Evolutionary conservation across 2,113 vertebrate species (phyloP).

Genomic region (Apus apus): DNA sequence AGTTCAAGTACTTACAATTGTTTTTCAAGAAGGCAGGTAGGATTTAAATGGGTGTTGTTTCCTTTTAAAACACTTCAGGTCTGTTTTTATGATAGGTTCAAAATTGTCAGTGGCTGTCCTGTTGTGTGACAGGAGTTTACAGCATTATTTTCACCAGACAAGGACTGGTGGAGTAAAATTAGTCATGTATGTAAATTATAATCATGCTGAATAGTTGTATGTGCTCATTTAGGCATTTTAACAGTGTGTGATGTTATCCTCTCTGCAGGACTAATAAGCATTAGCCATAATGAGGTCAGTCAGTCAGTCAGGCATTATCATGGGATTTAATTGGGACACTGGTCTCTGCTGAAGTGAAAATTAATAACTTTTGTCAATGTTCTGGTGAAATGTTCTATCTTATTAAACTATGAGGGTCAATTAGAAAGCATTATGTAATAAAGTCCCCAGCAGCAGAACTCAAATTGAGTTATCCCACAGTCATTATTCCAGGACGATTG

Average conservation of each 20-base stretch:
- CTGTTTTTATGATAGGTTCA: slow-evolving; percentile 46
- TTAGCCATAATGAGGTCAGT: slow-evolving; percentile 96
- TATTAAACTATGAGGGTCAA: slow-evolving; percentile 97
- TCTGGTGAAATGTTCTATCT: slow-evolving; percentile 94
- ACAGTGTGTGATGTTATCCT: slow-evolving; percentile 83
- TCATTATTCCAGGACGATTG: slow-evolving; percentile 85
- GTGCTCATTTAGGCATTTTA: slow-evolving; percentile 89
- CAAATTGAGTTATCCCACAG: slow-evolving; percentile 94
- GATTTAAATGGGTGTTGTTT: not conserved
- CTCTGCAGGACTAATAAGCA: slow-evolving; percentile 93
- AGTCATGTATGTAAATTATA: slow-evolving; percentile 86
- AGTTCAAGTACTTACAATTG: not conserved
- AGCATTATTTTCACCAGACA: slow-evolving; percentile 71
- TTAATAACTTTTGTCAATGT: slow-evolving; percentile 99
- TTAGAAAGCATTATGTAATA: slow-evolving; percentile 99
- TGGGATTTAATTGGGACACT: slow-evolving; percentile 99
- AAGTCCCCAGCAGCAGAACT: slow-evolving; percentile 93
- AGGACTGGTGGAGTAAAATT: slow-evolving; percentile 80
- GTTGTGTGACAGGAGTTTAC: slow-evolving; percentile 68
- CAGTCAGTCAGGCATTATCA: slow-evolving; percentile 91
- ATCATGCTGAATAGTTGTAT: slow-evolving; percentile 81
- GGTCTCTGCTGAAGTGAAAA: slow-evolving; percentile 99
- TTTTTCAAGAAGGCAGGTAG: slow-evolving; percentile 42
- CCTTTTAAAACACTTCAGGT: not conserved
- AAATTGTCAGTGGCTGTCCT: slow-evolving; percentile 50